Conservation (phyloP, 2,113 vertebrate species). For the Sebastes fasciatus region DNA sequence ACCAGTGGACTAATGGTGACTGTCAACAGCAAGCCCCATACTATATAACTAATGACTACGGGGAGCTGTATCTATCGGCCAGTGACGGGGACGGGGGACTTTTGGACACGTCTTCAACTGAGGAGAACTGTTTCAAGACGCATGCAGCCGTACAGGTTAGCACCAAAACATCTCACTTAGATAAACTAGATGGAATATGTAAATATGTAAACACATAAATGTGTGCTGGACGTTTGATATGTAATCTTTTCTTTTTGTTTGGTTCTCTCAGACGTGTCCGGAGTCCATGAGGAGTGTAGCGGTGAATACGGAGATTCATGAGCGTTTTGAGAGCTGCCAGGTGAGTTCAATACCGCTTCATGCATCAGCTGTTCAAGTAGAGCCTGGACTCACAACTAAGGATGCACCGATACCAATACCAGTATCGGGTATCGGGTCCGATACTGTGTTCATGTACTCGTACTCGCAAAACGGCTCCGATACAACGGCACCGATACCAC, state of each 20-base stretch:
- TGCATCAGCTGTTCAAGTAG: neutral
- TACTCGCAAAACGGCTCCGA: too few relatives aligned
- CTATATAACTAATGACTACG: neutral
- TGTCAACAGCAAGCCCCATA: neutral
- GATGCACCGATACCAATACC: too few relatives aligned
- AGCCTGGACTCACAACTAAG: too few relatives aligned
- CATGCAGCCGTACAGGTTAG: conserved; percentile 73
- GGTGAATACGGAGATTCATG: conserved; percentile 88
- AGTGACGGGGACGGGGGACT: neutral
- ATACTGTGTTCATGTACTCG: too few relatives aligned
- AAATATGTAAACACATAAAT: neutral
- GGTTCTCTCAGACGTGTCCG: conserved; percentile 78
- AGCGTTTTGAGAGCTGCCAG: conserved; percentile 85
- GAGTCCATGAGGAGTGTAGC: conserved; percentile 79
- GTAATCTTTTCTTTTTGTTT: neutral
- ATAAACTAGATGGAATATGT: neutral
- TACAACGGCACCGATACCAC: too few relatives aligned
- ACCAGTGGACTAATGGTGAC: neutral
- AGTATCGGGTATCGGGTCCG: too few relatives aligned
- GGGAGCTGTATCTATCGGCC: neutral
- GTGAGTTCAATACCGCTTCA: conserved; percentile 80
- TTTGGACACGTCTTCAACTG: neutral
- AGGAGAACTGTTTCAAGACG: conserved; percentile 13
- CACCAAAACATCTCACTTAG: neutral
- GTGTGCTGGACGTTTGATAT: neutral